Evolutionary conservation across 2,113 vertebrate species (phyloP).

Genomic region (Neodontobutis hainanensis): DNA sequence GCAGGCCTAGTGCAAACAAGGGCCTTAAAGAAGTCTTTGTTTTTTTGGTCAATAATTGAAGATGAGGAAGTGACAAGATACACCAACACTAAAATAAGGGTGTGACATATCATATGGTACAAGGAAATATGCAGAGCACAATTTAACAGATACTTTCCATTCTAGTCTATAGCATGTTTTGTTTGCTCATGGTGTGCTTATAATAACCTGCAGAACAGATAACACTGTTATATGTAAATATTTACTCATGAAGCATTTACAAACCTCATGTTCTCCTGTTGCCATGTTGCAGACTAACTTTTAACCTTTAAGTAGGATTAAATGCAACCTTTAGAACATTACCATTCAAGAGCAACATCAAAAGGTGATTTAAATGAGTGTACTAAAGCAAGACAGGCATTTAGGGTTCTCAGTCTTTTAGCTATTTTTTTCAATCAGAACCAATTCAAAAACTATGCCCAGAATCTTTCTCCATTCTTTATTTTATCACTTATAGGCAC

Average conservation of each 20-base stretch:
- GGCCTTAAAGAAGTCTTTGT: slow-evolving; percentile 22
- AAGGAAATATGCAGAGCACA: neutral
- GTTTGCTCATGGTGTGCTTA: neutral
- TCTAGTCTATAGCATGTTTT: neutral
- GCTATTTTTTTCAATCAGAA: no score
- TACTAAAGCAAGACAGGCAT: no score
- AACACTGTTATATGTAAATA: neutral
- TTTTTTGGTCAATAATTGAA: slow-evolving; percentile 43
- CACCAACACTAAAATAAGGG: slow-evolving; percentile 1
- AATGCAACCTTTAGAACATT: neutral
- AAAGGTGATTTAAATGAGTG: no score
- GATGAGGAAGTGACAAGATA: slow-evolving; percentile 20
- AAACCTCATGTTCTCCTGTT: neutral
- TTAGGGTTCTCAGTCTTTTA: no score
- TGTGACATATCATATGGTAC: neutral
- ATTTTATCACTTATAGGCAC: no score
- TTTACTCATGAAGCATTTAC: neutral
- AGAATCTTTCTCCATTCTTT: no score
- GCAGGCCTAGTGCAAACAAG: slow-evolving; percentile 18
- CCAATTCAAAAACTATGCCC: no score
- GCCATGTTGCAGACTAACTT: neutral
- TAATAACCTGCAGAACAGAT: slow-evolving; percentile 1
- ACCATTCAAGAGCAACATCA: no score
- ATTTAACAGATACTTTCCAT: neutral
- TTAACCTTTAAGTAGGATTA: neutral